These are phyloP conservation scores for Sebastes nivosus DNA, from an alignment of 2,797 vertebrate species.

Conservation along the genomic window DNA sequence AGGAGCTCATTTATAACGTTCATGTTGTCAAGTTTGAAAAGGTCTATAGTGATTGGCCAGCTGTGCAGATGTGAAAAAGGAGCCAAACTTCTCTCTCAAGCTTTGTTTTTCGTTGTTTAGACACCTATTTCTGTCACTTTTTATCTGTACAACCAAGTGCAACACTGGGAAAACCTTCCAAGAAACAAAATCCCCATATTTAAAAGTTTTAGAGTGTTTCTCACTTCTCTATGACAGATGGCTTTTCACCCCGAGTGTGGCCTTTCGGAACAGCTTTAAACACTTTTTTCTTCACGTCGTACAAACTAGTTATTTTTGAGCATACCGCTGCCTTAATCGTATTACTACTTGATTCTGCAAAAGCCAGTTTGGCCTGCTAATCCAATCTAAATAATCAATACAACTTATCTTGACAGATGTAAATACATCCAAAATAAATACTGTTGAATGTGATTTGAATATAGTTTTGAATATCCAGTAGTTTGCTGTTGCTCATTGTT, in stretches of 20 bases:
- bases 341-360: background rate
- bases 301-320: background rate
- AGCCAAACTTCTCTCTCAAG: background rate
- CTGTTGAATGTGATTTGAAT: background rate
- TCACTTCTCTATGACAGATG: fast-evolving
- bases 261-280: background rate
- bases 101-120: too few species aligned
- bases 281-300: background rate
- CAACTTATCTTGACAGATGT: too few species aligned
- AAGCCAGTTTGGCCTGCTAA: background rate
- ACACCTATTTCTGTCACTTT: background rate
- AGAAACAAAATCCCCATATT: background rate
- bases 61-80: too few species aligned
- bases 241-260: background rate
- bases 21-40: too few species aligned
- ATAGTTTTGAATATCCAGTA: background rate
- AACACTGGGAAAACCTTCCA: background rate
- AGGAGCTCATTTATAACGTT: too few species aligned
- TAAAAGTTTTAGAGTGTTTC: background rate
- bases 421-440: background rate
- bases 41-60: too few species aligned
- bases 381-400: background rate
- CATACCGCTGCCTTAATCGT: background rate
- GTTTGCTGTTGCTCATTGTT: background rate
- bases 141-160: background rate